Conservation (phyloP, 1,140 invertebrate genomes). For the Zeugodacus cucurbitae region DNA sequence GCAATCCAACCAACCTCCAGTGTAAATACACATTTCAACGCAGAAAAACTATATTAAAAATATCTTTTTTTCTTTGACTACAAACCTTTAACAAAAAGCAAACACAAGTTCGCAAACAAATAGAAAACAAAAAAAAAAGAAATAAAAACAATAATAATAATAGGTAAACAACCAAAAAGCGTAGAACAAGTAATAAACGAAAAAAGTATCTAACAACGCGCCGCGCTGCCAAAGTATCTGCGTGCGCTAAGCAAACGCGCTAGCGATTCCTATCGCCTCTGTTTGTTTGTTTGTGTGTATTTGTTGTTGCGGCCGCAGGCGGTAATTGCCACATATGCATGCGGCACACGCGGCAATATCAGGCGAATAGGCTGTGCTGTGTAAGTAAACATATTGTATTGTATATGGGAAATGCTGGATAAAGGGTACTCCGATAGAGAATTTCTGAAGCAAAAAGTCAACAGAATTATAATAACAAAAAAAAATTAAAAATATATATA, state of each 20-base stretch:
- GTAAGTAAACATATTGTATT: background rate
- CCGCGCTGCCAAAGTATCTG: background rate
- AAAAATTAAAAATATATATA: too few species aligned
- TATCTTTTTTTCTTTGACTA: background rate
- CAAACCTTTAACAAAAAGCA: constrained; percentile 21
- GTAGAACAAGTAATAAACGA: background rate
- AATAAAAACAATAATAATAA: background rate
- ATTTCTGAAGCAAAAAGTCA: background rate
- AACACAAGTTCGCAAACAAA: constrained; percentile 1
- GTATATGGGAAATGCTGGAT: background rate
- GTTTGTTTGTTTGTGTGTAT: background rate
- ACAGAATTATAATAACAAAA: too few species aligned
- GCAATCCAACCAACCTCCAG: background rate
- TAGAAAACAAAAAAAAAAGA: background rate
- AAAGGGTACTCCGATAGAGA: background rate
- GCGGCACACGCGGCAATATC: constrained; percentile 7
- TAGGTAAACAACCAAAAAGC: background rate
- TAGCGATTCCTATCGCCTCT: background rate
- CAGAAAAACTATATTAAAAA: background rate
- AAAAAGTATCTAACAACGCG: background rate
- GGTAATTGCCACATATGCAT: constrained; percentile 31
- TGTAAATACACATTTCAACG: background rate
- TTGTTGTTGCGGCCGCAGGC: background rate
- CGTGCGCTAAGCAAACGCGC: background rate
- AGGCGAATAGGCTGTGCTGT: background rate